Base-by-base conservation (phyloP, 2,888 invertebrate species). In the Linnaemya vulpina region DNA sequence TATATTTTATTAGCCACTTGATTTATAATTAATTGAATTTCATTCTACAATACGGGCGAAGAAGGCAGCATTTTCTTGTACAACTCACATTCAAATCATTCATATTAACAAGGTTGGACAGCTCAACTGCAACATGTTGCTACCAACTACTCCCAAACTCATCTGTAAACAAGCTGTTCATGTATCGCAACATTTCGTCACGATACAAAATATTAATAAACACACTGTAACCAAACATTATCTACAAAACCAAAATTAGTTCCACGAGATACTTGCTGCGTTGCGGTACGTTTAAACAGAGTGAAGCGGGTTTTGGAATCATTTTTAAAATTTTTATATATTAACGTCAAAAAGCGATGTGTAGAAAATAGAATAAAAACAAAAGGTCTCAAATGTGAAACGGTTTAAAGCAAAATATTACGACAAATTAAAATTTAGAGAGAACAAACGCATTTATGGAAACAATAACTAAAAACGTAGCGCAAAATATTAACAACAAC, bases 191-290 rank as follows among this genome's bases (percentile, higher is more conserved):
- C 80, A 79, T 67, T 49, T 62, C 9, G 30, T 11, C 13, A 1
- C 7, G 15, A 58, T 49, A 7, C 17, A 58, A 65, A 65, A 70
- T 38, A 40, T 49, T 49, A 58, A 73, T 63, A 55, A 81, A 67
- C 58, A 81, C 70, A 81, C 70, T 74, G 65, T 49, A 38, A 67
- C 51, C 75, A n/a, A 78, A 82, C 22, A 65, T 78, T 82, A 71
- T 75, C 78, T 70, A 46, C 22, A 62, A 63, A 51, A 71, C 17
- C 38, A 70, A 85, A 62, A 68, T 89, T 83, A 89, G 88, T 89
- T 82, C 65, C 71, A 86, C 83, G 70, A 87, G 87, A 85, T 79
- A 87, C 86, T 87, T 86, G 87, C 84, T 88, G 75, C 75, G 51
- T 87, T 88, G 86, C 84, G 86, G 89, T 87, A 60, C 75, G 65